Base-by-base conservation (phyloP, 2,113 vertebrate genomes). In the Natator depressus region DNA sequence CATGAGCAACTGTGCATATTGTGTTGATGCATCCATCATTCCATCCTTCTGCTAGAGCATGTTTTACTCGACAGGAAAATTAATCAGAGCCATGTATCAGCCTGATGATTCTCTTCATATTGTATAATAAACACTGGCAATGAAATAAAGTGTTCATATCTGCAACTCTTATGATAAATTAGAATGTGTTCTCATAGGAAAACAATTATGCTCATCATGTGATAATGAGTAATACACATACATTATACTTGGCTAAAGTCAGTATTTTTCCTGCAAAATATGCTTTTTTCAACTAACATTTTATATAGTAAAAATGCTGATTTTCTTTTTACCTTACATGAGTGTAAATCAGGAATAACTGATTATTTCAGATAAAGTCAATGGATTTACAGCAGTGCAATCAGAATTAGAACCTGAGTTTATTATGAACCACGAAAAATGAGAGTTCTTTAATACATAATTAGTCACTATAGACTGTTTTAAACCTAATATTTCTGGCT, bases 81-180 rank as follows among this genome's bases (percentile, higher is more conserved):
- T 88, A 16, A 83, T 91, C 87, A 81, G 13, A 81, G 29, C 86
- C 76, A 57, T 84, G 55, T 24, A 93, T 82, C 50, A 93, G 87
- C 1, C 0, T 57, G 76, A 35, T 4, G 3, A 78, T 94, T 93
- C 55, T 93, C 55, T 93, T 97, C 93, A 95, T 57, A 86, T 46
- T 97, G 89, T 95, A 84, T 95, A 96, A 96, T 76, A 95, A 95
- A 97, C 91, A 82, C 59, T 93, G 89, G 94, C 95, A 97, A 83
- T 25, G 89, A 31, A 31, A 25, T 82, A 10, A 96, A 96, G 90
- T 89, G 95, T 92, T 25, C 35, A 82, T 75, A 94, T 92, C 94
- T 95, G 62, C 78, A 95, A 55, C 16, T 72, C 84, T 86, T 42
- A n/a, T 53, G 62, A 22, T 91, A 78, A 96, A 95, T 0, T 82